Conservation (phyloP, 2,113 vertebrate genomes). For the Lasiurus borealis region DNA sequence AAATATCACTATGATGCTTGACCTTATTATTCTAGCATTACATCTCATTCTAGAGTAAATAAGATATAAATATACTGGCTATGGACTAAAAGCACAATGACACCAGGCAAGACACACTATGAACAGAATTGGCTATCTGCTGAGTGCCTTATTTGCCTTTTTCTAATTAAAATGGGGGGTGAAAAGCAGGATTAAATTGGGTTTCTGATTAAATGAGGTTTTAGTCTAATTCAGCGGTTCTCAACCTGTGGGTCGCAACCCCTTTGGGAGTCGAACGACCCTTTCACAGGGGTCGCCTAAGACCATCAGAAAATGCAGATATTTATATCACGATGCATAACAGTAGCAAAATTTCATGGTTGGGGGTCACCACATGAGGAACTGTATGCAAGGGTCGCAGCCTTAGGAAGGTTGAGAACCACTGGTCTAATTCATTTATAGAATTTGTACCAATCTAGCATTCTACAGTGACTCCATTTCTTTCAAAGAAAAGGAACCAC, state of each 20-base stretch:
- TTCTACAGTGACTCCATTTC: not conserved
- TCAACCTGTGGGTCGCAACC: too few species aligned
- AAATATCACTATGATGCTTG: not conserved
- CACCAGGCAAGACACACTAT: not conserved
- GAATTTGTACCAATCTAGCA: conserved; percentile 31
- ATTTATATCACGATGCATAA: too few species aligned
- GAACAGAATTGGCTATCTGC: not conserved
- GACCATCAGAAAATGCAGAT: too few species aligned
- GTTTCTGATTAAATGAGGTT: not conserved
- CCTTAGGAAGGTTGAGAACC: too few species aligned
- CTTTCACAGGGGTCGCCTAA: too few species aligned
- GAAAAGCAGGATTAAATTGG: not conserved
- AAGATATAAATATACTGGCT: not conserved
- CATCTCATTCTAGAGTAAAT: not conserved
- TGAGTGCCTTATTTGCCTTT: not conserved
- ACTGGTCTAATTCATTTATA: conserved; percentile 1
- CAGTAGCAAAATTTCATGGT: too few species aligned
- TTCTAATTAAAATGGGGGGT: not conserved
- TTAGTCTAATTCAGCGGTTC: not conserved
- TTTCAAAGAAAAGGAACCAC: conserved; percentile 24
- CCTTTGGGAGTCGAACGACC: too few species aligned
- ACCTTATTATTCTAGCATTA: not conserved
- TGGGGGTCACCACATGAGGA: too few species aligned
- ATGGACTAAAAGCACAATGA: not conserved
- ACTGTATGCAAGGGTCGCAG: too few species aligned